A percentile compares a stretch with the other conserved stretches of the same genome.
Evolutionary conservation across 2,797 vertebrate genomes (phyloP).

Genomic region (Phyllotis vaccarum): DNA sequence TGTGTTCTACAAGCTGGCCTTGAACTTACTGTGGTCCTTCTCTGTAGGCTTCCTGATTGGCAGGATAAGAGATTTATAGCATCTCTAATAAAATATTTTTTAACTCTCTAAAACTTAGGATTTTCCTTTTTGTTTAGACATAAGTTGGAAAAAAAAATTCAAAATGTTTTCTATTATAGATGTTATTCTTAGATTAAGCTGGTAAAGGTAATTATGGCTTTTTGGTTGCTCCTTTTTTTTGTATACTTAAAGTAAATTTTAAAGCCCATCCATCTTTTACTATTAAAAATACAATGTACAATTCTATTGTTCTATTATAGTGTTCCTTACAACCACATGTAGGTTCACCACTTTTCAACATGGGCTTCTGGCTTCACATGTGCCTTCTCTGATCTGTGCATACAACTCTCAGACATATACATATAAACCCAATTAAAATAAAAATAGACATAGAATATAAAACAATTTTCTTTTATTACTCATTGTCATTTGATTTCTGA

Average conservation of each 20-base stretch:
- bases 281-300: background rate
- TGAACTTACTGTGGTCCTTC: background rate
- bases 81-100: background rate
- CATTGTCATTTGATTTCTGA: slow-evolving; percentile 49
- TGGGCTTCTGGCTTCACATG: background rate
- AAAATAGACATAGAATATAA: background rate
- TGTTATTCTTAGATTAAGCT: slow-evolving; percentile 12
- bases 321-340: background rate
- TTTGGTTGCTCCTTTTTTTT: background rate
- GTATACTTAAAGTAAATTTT: background rate
- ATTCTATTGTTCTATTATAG: background rate
- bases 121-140: background rate
- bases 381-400: background rate
- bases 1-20: background rate
- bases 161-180: slow-evolving; percentile 2
- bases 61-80: background rate
- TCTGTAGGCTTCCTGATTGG: too few species aligned
- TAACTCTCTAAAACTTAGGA: background rate
- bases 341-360: background rate
- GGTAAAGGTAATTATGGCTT: background rate
- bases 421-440: background rate
- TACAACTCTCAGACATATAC: background rate
- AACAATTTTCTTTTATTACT: background rate
- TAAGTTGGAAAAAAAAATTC: background rate
- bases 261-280: background rate